phyloP scores from a whole-genome alignment of 2,113 vertebrate species.

The Cheilinus undulatus region DNA sequence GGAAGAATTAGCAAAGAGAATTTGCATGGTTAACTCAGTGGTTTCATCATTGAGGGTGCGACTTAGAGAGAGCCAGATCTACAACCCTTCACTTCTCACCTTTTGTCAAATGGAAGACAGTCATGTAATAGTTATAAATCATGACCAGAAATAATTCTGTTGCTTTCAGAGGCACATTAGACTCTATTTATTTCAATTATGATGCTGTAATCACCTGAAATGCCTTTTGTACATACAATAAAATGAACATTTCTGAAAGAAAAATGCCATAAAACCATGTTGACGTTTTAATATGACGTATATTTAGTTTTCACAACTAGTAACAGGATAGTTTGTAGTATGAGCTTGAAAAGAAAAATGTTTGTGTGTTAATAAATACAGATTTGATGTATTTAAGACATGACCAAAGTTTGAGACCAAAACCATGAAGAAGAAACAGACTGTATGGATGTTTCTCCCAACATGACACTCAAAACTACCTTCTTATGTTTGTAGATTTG shows the following conservation, averaged over 20 bases:
- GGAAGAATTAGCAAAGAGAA: too few species aligned
- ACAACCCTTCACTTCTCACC: too few species aligned
- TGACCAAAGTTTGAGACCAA: conserved; percentile 83
- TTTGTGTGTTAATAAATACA: conserved; percentile 12
- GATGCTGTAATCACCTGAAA: conserved; percentile 25
- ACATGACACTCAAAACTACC: conserved; percentile 63
- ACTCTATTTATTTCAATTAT: too few species aligned
- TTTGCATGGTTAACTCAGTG: too few species aligned
- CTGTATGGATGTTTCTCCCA: conserved; percentile 65
- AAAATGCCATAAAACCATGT: conserved; percentile 33
- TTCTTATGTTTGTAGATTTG: conserved; percentile 28
- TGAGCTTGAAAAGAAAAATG: conserved; percentile 58
- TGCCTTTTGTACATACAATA: conserved; percentile 13
- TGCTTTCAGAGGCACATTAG: conserved; percentile 40
- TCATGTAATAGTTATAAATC: too few species aligned
- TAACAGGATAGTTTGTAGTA: conserved; percentile 27
- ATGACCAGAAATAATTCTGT: conserved; percentile 13
- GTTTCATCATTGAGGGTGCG: too few species aligned
- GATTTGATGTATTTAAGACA: conserved; percentile 51
- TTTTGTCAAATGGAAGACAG: too few species aligned
- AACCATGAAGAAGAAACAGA: conserved; percentile 61
- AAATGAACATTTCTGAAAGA: conserved; percentile 1
- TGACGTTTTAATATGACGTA: neutral
- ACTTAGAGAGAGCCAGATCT: too few species aligned
- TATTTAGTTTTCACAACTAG: neutral